A percentile compares a stretch with the other conserved stretches of the same genome.
Evolutionary conservation across 2,888 invertebrate species (phyloP).

Genomic region (Trachelus stipa): DNA sequence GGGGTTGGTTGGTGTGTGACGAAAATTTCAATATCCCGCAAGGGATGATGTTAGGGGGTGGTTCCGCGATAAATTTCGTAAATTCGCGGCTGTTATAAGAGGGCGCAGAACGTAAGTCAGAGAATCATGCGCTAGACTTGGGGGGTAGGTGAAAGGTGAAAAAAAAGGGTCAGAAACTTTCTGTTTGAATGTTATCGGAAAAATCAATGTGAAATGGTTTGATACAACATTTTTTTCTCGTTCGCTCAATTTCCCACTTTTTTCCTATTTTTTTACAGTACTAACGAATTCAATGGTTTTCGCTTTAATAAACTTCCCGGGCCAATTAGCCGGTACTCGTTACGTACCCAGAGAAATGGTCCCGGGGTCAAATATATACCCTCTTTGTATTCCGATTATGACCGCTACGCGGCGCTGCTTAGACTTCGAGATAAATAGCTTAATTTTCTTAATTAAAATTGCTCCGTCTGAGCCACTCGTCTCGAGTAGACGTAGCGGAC

Average conservation of each 20-base stretch:
- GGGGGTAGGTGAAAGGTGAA: too few relatives aligned
- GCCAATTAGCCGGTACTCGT: conserved; percentile 1
- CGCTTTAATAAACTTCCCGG: conserved; percentile 32
- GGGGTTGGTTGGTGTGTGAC: conserved; percentile 23
- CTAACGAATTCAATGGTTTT: conserved; percentile 21
- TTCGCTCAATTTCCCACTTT: too few relatives aligned
- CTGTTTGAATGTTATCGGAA: too few relatives aligned
- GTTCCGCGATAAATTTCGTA: too few relatives aligned
- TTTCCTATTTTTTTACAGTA: not conserved
- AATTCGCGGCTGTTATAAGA: too few relatives aligned
- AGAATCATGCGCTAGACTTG: too few relatives aligned
- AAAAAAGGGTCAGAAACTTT: too few relatives aligned
- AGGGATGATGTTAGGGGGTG: too few relatives aligned
- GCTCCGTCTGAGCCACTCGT: conserved; percentile 30
- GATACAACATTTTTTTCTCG: too few relatives aligned
- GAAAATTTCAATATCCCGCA: conserved; percentile 42
- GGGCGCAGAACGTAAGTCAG: too few relatives aligned
- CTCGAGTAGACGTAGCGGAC: conserved; percentile 26
- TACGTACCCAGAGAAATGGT: conserved; percentile 23
- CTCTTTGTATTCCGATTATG: conserved; percentile 33
- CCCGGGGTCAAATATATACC: conserved; percentile 16
- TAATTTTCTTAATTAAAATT: conserved; percentile 56
- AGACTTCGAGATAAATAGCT: conserved; percentile 48
- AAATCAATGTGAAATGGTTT: too few relatives aligned
- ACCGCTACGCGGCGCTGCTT: conserved; percentile 10